These are phyloP conservation scores for Oscheius sp. DNA, from an alignment of 2,888 invertebrate genomes.

Conservation along the genomic window DNA sequence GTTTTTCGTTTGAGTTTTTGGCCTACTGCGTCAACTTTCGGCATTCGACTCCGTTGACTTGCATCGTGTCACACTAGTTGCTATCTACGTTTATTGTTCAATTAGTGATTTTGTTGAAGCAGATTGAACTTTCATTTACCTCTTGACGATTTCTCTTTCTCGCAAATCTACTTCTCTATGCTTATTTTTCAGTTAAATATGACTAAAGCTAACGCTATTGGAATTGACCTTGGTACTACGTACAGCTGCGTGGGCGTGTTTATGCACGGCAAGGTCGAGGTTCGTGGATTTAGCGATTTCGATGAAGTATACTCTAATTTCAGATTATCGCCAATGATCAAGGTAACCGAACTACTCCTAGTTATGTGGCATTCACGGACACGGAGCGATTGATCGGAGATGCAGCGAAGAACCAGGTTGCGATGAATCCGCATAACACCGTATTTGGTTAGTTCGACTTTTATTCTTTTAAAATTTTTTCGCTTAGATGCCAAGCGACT, in stretches of 20 bases:
- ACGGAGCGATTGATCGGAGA: conserved; percentile 76
- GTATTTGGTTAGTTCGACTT: conserved; percentile 73
- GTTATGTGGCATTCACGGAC: conserved; percentile 77
- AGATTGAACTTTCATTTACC: no score
- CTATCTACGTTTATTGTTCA: no score
- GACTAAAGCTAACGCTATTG: conserved; percentile 67
- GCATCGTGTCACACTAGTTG: neutral
- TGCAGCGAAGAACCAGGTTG: conserved; percentile 77
- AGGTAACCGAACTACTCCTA: conserved; percentile 76
- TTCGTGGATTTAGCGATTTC: conserved; percentile 73
- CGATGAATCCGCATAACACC: conserved; percentile 76
- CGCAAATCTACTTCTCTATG: no score
- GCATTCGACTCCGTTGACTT: neutral
- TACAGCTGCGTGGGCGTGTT: conserved; percentile 74
- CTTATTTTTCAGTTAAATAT: conserved; percentile 31
- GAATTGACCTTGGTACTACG: conserved; percentile 74
- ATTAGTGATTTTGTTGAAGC: no score
- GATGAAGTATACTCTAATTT: neutral
- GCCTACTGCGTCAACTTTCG: no score
- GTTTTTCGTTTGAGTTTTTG: no score
- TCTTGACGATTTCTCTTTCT: no score
- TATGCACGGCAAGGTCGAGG: conserved; percentile 77
- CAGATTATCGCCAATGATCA: conserved; percentile 12
- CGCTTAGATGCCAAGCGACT: conserved; percentile 70
- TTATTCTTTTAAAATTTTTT: neutral